A percentile compares a stretch with the other conserved stretches of the same genome.
Evolutionary conservation across 2,113 vertebrate genomes (phyloP).

Genomic region (Nipponia nippon): DNA sequence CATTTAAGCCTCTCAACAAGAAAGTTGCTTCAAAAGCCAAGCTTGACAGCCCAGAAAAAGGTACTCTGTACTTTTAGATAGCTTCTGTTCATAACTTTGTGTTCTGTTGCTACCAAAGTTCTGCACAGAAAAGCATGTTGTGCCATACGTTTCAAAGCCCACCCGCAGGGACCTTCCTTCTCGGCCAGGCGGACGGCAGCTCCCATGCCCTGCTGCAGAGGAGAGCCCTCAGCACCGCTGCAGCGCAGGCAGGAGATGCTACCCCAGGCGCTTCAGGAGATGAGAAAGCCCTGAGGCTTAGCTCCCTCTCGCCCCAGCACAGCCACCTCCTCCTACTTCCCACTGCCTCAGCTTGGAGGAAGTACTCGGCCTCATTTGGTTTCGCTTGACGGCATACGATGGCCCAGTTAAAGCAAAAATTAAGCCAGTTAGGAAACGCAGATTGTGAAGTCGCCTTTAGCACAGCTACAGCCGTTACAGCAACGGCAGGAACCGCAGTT

Average conservation of each 20-base stretch:
- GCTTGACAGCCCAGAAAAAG: background rate
- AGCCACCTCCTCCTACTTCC: background rate
- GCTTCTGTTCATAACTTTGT: background rate
- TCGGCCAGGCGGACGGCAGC: background rate
- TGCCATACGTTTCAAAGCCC: background rate
- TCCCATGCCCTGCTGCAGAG: background rate
- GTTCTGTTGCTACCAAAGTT: background rate
- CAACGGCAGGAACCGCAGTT: fast-evolving
- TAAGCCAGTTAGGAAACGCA: background rate
- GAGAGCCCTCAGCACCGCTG: background rate
- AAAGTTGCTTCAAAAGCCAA: background rate
- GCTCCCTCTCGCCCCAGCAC: background rate
- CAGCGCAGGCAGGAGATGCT: background rate
- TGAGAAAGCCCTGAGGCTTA: background rate
- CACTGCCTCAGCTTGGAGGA: background rate
- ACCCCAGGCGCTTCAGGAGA: background rate
- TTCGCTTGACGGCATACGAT: background rate
- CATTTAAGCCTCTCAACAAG: background rate
- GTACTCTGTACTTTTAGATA: background rate
- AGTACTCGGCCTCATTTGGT: background rate
- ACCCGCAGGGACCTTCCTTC: background rate
- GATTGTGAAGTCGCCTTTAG: background rate
- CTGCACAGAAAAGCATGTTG: background rate
- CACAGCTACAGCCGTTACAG: background rate
- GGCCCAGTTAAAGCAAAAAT: background rate